Conservation (phyloP, 1,140 invertebrate species). For the Tetranychus urticae region DNA sequence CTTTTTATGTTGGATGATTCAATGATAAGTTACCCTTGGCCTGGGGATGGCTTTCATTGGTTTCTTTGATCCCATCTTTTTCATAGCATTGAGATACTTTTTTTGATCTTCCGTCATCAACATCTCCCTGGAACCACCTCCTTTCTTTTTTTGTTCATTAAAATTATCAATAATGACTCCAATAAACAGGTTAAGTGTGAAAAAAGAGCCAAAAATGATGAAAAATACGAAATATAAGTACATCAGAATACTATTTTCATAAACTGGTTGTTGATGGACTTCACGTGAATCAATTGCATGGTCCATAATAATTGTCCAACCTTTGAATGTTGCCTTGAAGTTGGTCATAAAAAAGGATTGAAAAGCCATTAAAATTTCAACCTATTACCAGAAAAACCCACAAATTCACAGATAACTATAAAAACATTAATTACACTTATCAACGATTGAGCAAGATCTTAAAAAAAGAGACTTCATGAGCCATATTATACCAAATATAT, state of each 20-base stretch:
- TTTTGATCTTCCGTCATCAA: constrained; percentile 99
- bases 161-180: constrained; percentile 97
- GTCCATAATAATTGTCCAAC: constrained; percentile 83
- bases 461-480: no score
- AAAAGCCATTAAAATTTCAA: not conserved
- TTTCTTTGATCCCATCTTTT: constrained; percentile 95
- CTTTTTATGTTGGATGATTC: not conserved
- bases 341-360: not conserved
- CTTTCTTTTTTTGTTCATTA: constrained; percentile 98
- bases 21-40: constrained; percentile 47
- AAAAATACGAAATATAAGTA: constrained; percentile 96
- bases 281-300: constrained; percentile 86
- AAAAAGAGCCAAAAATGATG: constrained; percentile 91
- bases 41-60: constrained; percentile 90
- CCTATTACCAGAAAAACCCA: not conserved
- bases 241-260: constrained; percentile 87
- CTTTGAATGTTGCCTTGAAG: constrained; percentile 55
- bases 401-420: not conserved
- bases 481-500: no score
- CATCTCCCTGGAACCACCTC: constrained; percentile 91
- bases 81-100: constrained; percentile 99
- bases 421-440: no score
- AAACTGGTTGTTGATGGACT: constrained; percentile 56
- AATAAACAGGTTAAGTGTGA: constrained; percentile 91
- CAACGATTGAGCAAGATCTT: no score